A percentile compares a stretch with the other conserved stretches of the same genome.
Conservation (phyloP, 2,888 invertebrate species). For the Hirudinaria manillensis region DNA sequence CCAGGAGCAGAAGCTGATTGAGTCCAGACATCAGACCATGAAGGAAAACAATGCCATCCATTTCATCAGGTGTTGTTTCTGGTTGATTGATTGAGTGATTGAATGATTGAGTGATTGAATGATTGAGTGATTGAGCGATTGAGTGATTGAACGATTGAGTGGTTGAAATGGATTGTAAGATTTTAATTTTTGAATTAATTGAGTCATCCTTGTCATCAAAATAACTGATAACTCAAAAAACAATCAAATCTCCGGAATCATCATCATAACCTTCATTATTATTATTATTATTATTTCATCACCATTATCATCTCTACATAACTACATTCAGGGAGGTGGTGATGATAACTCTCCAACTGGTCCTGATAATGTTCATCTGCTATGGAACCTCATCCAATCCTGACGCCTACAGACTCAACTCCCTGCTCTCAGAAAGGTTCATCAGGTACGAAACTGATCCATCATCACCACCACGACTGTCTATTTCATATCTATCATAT, state of each 20-base stretch:
- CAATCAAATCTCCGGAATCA: neutral
- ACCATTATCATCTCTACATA: neutral
- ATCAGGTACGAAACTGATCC: conserved; percentile 31
- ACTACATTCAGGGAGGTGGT: conserved; percentile 41
- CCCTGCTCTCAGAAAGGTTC: conserved; percentile 43
- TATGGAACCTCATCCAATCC: conserved; percentile 1
- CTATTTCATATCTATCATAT: too few relatives aligned
- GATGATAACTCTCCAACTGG: conserved; percentile 41
- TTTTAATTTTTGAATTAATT: conserved; percentile 14
- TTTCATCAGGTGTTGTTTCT: conserved; percentile 44
- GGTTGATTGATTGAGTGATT: too few relatives aligned
- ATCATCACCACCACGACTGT: too few relatives aligned
- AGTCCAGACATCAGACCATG: conserved; percentile 49
- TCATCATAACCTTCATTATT: too few relatives aligned
- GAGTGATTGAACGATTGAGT: too few relatives aligned
- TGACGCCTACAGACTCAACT: conserved; percentile 41
- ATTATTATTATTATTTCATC: too few relatives aligned
- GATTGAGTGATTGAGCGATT: too few relatives aligned
- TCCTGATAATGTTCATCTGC: conserved; percentile 46
- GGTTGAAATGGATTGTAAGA: too few relatives aligned
- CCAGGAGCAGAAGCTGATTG: conserved; percentile 50
- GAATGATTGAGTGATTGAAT: too few relatives aligned
- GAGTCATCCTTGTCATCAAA: neutral
- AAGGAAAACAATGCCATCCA: conserved; percentile 49
- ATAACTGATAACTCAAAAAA: neutral